Base-by-base conservation (phyloP, 2,888 invertebrate species). In the Emmelina monodactyla region DNA sequence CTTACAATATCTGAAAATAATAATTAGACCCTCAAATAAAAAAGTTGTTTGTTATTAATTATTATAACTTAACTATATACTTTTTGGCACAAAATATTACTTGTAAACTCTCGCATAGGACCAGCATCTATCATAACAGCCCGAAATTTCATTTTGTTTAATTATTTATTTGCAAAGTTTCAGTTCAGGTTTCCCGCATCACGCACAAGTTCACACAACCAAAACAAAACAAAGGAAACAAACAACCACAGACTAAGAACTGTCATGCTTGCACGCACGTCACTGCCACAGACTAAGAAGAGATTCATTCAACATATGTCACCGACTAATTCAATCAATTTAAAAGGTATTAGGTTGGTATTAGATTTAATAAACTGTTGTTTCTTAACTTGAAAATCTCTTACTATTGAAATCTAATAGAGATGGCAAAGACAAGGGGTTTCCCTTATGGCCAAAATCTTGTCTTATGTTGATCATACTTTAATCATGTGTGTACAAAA, bases 61-160 rank as follows among this genome's bases (percentile, higher is more conserved):
- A 19, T 19, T 19, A 19, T 9, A 6, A 9, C 19, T 19, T 5
- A 19, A 19, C 5, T 6, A 6, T 9, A 9, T 6, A 19, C 5
- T 6, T 6, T 19, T 9, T 19, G 19, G 5, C n/a, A 11, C 7
- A 28, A n/a, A n/a, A 9, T 13, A 62, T 68, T 78, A 89, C 89
- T 86, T 61, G 86, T 83, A 54, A 89, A 88, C 54, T 89, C 88
- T 47, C 85, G 76, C 86, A 89, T 88, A 9, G 86, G 84, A 5
- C 78, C 71, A 12, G 82, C 58, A 52, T 89, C 88, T 31, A 82
- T 73, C 82, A 89, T 87, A 51, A 86, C 78, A 25, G 85, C 87
- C 32, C 88, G 76, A 54, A 89, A 89, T 53, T 87, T 88, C 89
- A 89, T 89, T 42, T 9, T 49, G 31, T 11, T 12, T 28, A 10